Conservation (phyloP, 2,888 invertebrate genomes). For the Seira sanloemensis region DNA sequence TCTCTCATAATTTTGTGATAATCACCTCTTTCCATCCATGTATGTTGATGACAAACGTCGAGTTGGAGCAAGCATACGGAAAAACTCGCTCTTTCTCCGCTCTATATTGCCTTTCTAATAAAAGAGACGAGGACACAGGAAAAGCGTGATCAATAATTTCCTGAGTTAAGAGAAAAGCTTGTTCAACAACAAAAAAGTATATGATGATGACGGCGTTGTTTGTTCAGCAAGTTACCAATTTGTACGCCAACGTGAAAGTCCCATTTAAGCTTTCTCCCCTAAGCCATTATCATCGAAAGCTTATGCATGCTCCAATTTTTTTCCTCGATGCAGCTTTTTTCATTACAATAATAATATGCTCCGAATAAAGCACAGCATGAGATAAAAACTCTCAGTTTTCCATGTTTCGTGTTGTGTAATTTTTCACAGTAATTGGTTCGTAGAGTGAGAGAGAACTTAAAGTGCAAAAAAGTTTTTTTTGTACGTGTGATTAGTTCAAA, state of each 20-base stretch:
- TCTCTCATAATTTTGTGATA: too few relatives aligned
- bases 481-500: not conserved
- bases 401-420: constrained; percentile 24
- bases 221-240: constrained; percentile 42
- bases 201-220: constrained; percentile 48
- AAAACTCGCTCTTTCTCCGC: too few relatives aligned
- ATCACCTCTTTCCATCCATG: too few relatives aligned
- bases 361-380: constrained; percentile 31
- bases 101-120: not conserved
- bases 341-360: constrained; percentile 17
- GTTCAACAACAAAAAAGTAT: constrained; percentile 32
- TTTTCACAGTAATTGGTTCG: constrained; percentile 44
- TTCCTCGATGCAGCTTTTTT: constrained; percentile 6
- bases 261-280: too few relatives aligned
- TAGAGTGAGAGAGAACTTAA: constrained; percentile 13
- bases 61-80: too few relatives aligned
- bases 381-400: constrained; percentile 26
- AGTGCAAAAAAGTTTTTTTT: constrained; percentile 30
- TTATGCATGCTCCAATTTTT: constrained; percentile 16
- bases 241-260: too few relatives aligned
- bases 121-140: constrained; percentile 13
- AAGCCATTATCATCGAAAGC: constrained; percentile 24
- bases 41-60: too few relatives aligned
- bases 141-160: constrained; percentile 49
- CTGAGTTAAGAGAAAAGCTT: constrained; percentile 29